Evolutionary conservation across 2,113 vertebrate species (phyloP), one percentile per base, ranked within the genome.

Genomic region (Globicephala melas): DNA sequence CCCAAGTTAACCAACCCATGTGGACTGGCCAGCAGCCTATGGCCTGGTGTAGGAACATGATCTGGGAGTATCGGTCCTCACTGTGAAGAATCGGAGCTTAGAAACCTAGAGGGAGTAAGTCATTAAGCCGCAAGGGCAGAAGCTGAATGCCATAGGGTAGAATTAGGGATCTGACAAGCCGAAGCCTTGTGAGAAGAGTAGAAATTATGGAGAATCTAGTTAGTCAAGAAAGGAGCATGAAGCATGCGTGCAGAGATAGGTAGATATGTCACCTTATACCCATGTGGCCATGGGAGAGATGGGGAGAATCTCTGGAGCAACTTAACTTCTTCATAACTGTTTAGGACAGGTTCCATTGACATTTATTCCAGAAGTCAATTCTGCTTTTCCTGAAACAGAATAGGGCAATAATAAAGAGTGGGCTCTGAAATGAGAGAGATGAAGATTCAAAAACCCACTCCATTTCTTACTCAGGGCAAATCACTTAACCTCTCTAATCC

Each of bases 201-300:
- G 65, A 62, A 82, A 93, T 55, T 88, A 63, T 73, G 76, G 70
- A 89, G 89, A 96, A 96, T 92, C 50, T 58, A 74, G 86, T 87
- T 70, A 74, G 67, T 91, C 36, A 84, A 70, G 67, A 94, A 77
- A 92, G 55, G 67, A 92, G 33, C 67, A 62, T 77, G 68, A 58
- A 94, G 68, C 63, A 89, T 58, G 14, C 68, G 28, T 65, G 41
- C 36, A 67, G 73, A 76, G 41, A 38, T 92, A 70, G 17, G 47
- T 63, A 41, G 62, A 60, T 60, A 70, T 80, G 41, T 83, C 82
- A 62, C 15, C 8, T 20, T 83, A 38, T n/a, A 67, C 25, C 17
- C 50, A 6, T 21, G 28, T 47, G 28, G 31, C 55, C 47, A 8
- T 71, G 47, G 88, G 21, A 79, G 62, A 86, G 50, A 63, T 33